Percentiles rank a stretch among this genome's conserved stretches.
These are phyloP conservation scores for Kuschelorhynchus macadamiae DNA, from an alignment of 2,888 invertebrate genomes.

Conservation along the genomic window DNA sequence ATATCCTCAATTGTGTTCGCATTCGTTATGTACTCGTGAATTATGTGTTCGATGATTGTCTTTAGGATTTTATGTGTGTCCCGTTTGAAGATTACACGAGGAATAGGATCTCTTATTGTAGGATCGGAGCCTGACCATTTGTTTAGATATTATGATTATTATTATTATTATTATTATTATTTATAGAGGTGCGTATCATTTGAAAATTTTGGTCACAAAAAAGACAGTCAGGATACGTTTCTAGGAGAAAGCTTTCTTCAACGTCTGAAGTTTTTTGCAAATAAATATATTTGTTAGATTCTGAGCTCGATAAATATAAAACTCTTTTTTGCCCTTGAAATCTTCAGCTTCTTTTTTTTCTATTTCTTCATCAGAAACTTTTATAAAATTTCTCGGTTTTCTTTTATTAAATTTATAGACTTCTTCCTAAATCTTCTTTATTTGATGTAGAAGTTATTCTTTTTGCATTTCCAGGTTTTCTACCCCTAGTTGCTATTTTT, in stretches of 20 bases:
- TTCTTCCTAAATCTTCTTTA: conserved; percentile 1
- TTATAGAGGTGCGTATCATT: too few species aligned
- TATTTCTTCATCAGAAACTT: not conserved
- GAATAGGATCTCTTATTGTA: too few species aligned
- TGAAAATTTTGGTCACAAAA: conserved; percentile 5
- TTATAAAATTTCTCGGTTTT: not conserved
- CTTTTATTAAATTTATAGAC: not conserved
- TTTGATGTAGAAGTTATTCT: not conserved
- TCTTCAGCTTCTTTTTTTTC: not conserved
- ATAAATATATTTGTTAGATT: not conserved
- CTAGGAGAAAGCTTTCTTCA: not conserved
- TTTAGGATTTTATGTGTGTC: too few species aligned
- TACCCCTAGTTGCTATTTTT: conserved; percentile 1
- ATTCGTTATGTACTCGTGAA: too few species aligned
- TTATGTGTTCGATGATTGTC: too few species aligned
- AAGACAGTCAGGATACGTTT: conserved; percentile 1
- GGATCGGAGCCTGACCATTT: too few species aligned
- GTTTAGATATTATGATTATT: too few species aligned
- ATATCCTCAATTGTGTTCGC: too few species aligned
- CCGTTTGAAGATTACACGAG: too few species aligned
- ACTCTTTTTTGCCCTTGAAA: not conserved
- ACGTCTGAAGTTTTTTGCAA: not conserved
- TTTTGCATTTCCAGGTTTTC: not conserved
- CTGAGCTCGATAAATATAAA: not conserved
- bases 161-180: too few species aligned